Base-by-base conservation (phyloP, 2,113 vertebrate genomes). In the Pholis gunnellus region DNA sequence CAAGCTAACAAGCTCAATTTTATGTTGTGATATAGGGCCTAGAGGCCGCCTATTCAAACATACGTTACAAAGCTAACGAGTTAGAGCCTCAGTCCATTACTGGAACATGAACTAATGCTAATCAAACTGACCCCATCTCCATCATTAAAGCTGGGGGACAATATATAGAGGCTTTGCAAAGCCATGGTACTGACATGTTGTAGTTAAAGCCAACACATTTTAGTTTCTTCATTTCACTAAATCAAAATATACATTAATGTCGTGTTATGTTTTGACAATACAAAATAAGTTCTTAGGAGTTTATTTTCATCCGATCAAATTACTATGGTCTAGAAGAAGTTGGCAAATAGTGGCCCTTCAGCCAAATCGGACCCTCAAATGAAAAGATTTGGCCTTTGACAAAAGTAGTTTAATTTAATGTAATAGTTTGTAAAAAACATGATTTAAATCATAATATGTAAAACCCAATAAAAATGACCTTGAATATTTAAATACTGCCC, bases 1-100 rank as follows among this genome's bases (percentile, higher is more conserved):
- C 88, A 84, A 83, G 88, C 89, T 89, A 91, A 92, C 72, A 25
- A 87, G 81, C 86, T 88, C 87, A 87, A 87, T 91, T 83, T 82
- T 85, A 84, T 67, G 61, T 75, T 65, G 80, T 86, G 84, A 88
- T 82, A 65, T 27, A 89, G 71, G 79, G 78, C 84, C 88, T 81
- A 36, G 74, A 86, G 86, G 87, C 56, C 8, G 20, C 71, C 83
- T 81, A 52, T 87, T 87, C 85, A 91, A 82, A 91, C 72, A 81
- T 1, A 46, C 79, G 83, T 87, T 78, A 67, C 91, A 87, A 83
- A 88, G 90, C 78, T 89, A 91, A 91, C 59, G 48, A 90, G 82
- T 65, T 31, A 1, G 11, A 9, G 75, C 60, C 48, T 66, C 48
- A 64, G 74, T 79, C 87, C 72, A 82, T 90, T 75, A 89, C 40